Base-by-base conservation (phyloP, 2,888 invertebrate genomes). In the Mellilla xanthometata region DNA sequence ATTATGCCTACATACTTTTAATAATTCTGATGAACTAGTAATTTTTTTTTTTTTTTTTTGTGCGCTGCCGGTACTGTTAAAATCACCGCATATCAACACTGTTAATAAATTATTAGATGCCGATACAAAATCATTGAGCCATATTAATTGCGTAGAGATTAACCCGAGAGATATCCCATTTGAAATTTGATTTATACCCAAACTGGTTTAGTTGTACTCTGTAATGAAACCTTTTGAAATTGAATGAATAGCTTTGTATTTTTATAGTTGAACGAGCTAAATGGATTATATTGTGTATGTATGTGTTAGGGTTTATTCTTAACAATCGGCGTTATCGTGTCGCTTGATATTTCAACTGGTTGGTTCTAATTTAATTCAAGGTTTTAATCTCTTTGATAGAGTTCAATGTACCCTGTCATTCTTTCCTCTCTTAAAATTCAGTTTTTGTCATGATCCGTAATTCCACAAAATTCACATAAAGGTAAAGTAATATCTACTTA, bases 171-270 rank as follows among this genome's bases (percentile, higher is more conserved):
- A 48, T 49, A 43, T 24, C 49, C 44, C 41, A 54, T 49, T 48
- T 54, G 42, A 47, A 43, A 26, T 54, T 51, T 54, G 52, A 54
- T 56, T 56, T 56, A 56, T 34, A 53, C 33, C 7, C 33, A 19
- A 15, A 49, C 51, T 42, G 36, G 51, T 51, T 44, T 30, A 31
- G 22, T 28, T 28, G 26, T 46, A 35, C 27, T 22, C 28, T 33
- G 13, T 13, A 23, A 36, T 33, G 33, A 15, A 27, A 9, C 36
- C 32, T 41, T 39, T 39, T 47, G 12, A 38, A 23, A 28, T 35
- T 24, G 11, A 13, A 33, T 46, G 43, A 39, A 33, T 24, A 35
- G 33, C 11, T 24, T 36, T 40, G 40, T 35, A 27, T 10, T 10
- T 12, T 10, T 32, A 35, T 38, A 32, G 31, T 41, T 38, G 29